phyloP scores from a whole-genome alignment of 2,888 invertebrate genomes.

The Lithophane leautieri region DNA sequence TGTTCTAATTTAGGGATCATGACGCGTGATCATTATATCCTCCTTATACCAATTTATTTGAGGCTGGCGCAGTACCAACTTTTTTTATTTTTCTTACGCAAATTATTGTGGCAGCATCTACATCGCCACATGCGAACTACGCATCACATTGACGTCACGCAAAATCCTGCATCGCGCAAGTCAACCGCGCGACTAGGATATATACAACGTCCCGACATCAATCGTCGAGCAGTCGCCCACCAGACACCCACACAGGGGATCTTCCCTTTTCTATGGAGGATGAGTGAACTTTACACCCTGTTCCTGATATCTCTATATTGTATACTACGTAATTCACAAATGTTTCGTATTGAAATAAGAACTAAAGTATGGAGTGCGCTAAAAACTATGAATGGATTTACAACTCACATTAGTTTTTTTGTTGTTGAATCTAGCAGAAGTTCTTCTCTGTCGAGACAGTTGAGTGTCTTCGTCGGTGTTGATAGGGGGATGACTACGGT shows the following conservation, averaged over 20 bases:
- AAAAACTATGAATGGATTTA: not conserved
- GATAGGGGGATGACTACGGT: constrained; percentile 75
- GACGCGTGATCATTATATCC: not conserved
- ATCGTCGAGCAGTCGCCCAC: no score
- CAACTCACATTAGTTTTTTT: constrained; percentile 75
- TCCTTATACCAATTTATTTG: not conserved
- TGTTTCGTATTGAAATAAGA: not conserved
- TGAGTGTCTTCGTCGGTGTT: constrained; percentile 87
- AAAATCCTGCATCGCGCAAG: no score
- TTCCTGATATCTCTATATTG: no score
- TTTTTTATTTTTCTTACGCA: not conserved
- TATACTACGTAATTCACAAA: not conserved
- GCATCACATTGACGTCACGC: no score
- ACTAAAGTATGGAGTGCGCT: not conserved
- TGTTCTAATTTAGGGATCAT: not conserved
- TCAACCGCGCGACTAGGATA: no score
- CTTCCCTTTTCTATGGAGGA: no score
- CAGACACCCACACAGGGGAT: no score
- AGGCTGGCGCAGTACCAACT: not conserved
- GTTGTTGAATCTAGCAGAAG: constrained; percentile 85
- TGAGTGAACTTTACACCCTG: no score
- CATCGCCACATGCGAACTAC: no score
- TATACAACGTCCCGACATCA: no score
- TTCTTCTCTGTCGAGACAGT: constrained; percentile 81
- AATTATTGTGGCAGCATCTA: not conserved